Base-by-base conservation (phyloP, 2,797 vertebrate genomes). In the Sebastes nivosus region DNA sequence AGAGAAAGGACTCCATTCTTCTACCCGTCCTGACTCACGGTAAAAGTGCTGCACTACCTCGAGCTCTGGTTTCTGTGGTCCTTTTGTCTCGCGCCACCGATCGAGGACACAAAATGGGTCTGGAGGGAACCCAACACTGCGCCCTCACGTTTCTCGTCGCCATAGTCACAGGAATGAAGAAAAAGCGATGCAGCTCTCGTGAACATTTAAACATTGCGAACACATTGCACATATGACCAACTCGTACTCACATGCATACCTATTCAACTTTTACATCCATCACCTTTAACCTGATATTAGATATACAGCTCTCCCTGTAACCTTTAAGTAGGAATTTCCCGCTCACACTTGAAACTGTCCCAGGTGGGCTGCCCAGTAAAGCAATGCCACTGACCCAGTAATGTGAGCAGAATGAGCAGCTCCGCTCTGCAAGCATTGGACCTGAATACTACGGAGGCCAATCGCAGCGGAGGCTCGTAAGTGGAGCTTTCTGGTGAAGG, bases 1-100 rank as follows among this genome's bases (percentile, higher is more conserved):
- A 64, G 87, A 95, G 92, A 95, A 96, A 95, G 93, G 88, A 80
- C 77, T 88, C 92, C 86, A 93, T 96, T 96, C 92, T 94, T 94
- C 85, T 70, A 1, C 52, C 70, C 69, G 25, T 81, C 85, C 85
- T 79, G 83, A 87, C 88, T 93, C 81, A 74, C 78, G 46, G 90
- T 80, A 75, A 89, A 88, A 92, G 92, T 91, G 91, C 88, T 92
- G 88, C 81, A 12, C 88, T 89, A 89, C 90, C 86, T 72, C 34
- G 8, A 87, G 88, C 89, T 96, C 94, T 87, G 90, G 90, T 96
- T 96, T 95, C 95, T 93, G 91, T 91, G 89, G 72, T 72, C 67
- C 93, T 94, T 95, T 96, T 96, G 94, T 95, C 89, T 87, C 77
- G 76, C 78, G 72, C 91, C 87, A 93, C 90, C 67, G 80, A 93